Percentiles rank a stretch among this genome's conserved stretches.
Evolutionary conservation across 2,113 vertebrate species (phyloP).

Genomic region (Apteryx owenii): DNA sequence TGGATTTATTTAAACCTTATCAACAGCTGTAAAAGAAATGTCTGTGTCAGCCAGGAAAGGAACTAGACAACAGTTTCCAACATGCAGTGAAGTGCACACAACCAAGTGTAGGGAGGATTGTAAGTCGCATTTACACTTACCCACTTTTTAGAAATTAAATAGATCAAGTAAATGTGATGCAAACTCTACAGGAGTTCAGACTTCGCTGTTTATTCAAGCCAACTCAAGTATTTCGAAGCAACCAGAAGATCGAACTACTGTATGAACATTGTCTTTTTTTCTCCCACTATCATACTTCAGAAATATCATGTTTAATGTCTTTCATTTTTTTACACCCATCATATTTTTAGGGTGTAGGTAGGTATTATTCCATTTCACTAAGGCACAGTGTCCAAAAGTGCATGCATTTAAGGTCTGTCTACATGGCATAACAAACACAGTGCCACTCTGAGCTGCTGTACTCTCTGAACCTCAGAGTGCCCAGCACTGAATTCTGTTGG

Average conservation of each 20-base stretch:
- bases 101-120: background rate
- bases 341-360: background rate
- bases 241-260: background rate
- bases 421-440: fast-evolving
- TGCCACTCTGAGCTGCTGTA: background rate
- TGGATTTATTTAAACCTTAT: background rate
- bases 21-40: background rate
- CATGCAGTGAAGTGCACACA: background rate
- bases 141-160: background rate
- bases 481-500: background rate
- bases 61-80: background rate
- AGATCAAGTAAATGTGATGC: background rate
- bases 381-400: background rate
- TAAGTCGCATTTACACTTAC: background rate
- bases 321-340: background rate
- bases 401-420: background rate
- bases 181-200: fast-evolving
- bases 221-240: background rate
- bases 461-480: background rate
- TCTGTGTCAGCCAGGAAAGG: background rate
- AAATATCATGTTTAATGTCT: background rate
- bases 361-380: background rate
- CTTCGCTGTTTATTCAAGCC: background rate
- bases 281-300: background rate
- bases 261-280: background rate